Percentiles rank a stretch among this genome's conserved stretches.
These are phyloP conservation scores for Mechanitis mazaeus DNA, from an alignment of 2,888 invertebrate species.

Conservation along the genomic window DNA sequence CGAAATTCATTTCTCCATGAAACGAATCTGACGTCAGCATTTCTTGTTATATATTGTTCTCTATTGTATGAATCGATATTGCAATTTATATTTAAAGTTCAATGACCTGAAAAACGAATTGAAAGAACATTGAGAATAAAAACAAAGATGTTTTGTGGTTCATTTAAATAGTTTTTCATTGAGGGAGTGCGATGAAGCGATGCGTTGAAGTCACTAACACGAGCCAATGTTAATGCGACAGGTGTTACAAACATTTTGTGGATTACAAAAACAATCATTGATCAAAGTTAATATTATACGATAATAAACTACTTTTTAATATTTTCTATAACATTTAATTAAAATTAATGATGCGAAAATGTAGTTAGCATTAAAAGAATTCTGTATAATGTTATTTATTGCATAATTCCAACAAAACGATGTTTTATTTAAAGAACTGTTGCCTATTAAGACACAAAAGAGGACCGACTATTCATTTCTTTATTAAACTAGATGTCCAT, in stretches of 20 bases:
- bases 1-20: slow-evolving; percentile 49
- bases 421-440: no score
- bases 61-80: slow-evolving; percentile 41
- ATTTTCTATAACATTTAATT: no score
- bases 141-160: slow-evolving; percentile 51
- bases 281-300: no score
- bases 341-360: no score
- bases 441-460: no score
- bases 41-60: slow-evolving; percentile 30
- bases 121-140: slow-evolving; percentile 50
- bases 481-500: no score
- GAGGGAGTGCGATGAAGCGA: slow-evolving; percentile 59
- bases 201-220: slow-evolving; percentile 54
- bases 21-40: slow-evolving; percentile 28
- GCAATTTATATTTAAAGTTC: slow-evolving; percentile 36
- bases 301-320: no score
- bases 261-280: neutral
- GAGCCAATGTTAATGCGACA: slow-evolving; percentile 45
- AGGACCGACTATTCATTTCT: no score
- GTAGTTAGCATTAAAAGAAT: neutral
- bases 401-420: slow-evolving; percentile 8
- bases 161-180: slow-evolving; percentile 60
- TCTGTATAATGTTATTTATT: slow-evolving; percentile 4
- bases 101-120: slow-evolving; percentile 52
- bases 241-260: slow-evolving; percentile 18